phyloP scores from a whole-genome alignment of 2,113 vertebrate species.

The Amphilophus citrinellus region DNA sequence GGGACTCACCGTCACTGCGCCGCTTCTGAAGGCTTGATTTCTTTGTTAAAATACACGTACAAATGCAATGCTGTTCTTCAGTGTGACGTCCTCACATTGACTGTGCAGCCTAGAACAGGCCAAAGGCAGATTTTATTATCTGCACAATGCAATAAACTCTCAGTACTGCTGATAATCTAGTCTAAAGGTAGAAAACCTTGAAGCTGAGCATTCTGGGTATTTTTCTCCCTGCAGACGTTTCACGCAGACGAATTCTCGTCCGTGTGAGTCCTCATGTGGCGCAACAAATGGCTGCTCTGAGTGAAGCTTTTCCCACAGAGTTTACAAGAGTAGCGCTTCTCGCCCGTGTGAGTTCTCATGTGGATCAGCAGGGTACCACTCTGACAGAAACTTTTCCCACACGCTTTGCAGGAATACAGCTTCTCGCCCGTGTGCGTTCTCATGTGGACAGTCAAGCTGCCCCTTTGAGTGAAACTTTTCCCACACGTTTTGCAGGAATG shows the following conservation, averaged over 20 bases:
- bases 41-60: background rate
- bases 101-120: background rate
- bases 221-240: background rate
- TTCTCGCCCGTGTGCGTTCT: slow-evolving; percentile 13
- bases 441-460: background rate
- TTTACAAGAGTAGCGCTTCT: slow-evolving; percentile 1
- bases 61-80: background rate
- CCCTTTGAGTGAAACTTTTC: background rate
- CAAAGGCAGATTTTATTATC: fast-evolving
- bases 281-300: slow-evolving; percentile 1
- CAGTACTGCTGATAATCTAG: fast-evolving
- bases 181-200: too few relatives aligned
- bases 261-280: background rate
- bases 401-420: slow-evolving; percentile 2
- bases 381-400: background rate
- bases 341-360: slow-evolving; percentile 5
- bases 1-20: background rate
- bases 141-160: background rate
- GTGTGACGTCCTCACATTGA: too few relatives aligned
- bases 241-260: background rate
- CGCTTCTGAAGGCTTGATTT: background rate
- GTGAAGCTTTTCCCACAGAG: background rate
- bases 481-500: slow-evolving; percentile 2
- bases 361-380: slow-evolving; percentile 2
- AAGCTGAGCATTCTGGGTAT: background rate